Percentiles rank a stretch among this genome's conserved stretches.
Evolutionary conservation across 1,140 invertebrate species (phyloP).

Genomic region (Homalodisca vitripennis): DNA sequence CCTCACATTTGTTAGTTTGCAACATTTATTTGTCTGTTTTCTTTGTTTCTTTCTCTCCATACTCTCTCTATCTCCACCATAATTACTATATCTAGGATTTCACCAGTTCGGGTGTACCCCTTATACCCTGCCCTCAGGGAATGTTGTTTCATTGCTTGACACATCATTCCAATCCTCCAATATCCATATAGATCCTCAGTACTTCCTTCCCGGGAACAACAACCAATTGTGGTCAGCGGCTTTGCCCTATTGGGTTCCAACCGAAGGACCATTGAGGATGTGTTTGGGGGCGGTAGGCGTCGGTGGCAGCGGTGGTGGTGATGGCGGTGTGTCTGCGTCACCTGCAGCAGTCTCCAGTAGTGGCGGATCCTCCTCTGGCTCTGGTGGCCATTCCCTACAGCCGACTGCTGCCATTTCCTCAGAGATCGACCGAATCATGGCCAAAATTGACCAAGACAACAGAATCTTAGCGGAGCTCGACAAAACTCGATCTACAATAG

Average conservation of each 20-base stretch:
- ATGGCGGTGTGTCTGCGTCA: constrained; percentile 8
- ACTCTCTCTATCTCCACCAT: constrained; percentile 29
- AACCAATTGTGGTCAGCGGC: constrained; percentile 28
- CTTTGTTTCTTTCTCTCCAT: constrained; percentile 29
- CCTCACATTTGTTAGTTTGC: constrained; percentile 15
- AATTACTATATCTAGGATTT: constrained; percentile 31
- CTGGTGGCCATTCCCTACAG: constrained; percentile 20
- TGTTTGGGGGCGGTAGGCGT: constrained; percentile 26
- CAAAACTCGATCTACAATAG: constrained; percentile 63
- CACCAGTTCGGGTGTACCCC: constrained; percentile 17
- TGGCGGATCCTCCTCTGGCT: constrained; percentile 28
- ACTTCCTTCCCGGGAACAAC: constrained; percentile 29
- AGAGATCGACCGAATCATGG: constrained; percentile 92
- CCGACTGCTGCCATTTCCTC: constrained; percentile 32
- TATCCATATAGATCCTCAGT: constrained; percentile 29
- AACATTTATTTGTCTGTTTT: constrained; percentile 29
- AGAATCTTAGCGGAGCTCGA: constrained; percentile 87
- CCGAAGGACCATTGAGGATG: constrained; percentile 32
- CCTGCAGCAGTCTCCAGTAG: constrained; percentile 27
- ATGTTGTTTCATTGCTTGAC: constrained; percentile 30
- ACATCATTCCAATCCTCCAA: no score
- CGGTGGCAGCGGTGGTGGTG: no score
- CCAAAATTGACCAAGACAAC: constrained; percentile 87
- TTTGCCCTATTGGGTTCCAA: constrained; percentile 24
- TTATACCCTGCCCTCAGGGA: constrained; percentile 10